Percentiles rank a stretch among this genome's conserved stretches.
These are phyloP conservation scores for Leptinotarsa undecemlineata DNA, from an alignment of 1,140 invertebrate species.

Conservation along the genomic window DNA sequence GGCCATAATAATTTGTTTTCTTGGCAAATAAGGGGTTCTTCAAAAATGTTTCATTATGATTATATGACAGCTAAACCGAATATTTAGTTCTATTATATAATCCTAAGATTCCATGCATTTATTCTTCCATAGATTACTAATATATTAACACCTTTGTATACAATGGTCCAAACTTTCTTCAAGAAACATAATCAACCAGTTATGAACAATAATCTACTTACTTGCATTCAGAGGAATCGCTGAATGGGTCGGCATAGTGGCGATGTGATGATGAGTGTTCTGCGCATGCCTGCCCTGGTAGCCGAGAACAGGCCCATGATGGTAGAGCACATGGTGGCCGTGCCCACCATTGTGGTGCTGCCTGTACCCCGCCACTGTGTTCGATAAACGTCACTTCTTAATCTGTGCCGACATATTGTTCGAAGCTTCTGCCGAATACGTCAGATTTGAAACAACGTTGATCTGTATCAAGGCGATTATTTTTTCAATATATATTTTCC, in stretches of 20 bases:
- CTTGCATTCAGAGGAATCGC: slow-evolving; percentile 53
- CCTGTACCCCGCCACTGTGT: slow-evolving; percentile 53
- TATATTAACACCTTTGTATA: no score
- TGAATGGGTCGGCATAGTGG: slow-evolving; percentile 45
- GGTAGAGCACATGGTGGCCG: slow-evolving; percentile 51
- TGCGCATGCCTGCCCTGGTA: slow-evolving; percentile 50
- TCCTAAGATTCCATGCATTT: no score
- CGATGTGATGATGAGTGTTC: slow-evolving; percentile 47
- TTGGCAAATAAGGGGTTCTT: no score
- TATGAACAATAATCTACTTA: slow-evolving; percentile 42
- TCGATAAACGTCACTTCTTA: slow-evolving; percentile 40
- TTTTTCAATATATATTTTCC: neutral
- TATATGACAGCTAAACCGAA: no score
- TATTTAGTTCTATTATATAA: no score
- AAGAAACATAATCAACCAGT: neutral
- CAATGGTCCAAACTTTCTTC: no score
- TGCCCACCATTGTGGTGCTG: slow-evolving; percentile 51
- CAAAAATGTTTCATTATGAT: no score
- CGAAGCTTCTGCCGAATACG: neutral
- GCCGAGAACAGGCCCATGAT: slow-evolving; percentile 49
- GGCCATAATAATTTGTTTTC: no score
- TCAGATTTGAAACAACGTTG: neutral
- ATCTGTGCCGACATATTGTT: slow-evolving; percentile 4
- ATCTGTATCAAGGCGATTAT: neutral
- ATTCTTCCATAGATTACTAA: no score